A percentile compares a stretch with the other conserved stretches of the same genome.
Evolutionary conservation across 2,888 invertebrate species (phyloP).

Genomic region (Caenorhabditis sp.): DNA sequence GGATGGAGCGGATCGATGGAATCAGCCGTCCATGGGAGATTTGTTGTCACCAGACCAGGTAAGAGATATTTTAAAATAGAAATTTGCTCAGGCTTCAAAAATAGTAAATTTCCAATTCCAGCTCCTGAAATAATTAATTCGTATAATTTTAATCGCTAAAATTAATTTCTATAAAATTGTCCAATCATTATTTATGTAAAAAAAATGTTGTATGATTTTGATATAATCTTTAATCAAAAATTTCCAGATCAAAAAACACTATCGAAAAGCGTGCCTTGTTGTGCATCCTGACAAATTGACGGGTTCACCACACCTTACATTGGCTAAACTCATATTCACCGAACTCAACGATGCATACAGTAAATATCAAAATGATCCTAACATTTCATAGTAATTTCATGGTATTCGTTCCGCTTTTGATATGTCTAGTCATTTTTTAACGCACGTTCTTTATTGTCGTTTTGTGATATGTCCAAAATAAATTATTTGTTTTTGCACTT

Average conservation of each 20-base stretch:
- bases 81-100: background rate
- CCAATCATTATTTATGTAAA: no score
- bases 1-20: conserved; percentile 84
- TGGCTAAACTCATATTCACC: conserved; percentile 96
- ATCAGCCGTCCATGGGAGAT: conserved; percentile 91
- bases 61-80: background rate
- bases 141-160: no score
- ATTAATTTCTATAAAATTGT: no score
- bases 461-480: background rate
- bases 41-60: conserved; percentile 90
- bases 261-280: conserved; percentile 91
- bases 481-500: conserved; percentile 1
- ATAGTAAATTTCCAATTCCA: background rate
- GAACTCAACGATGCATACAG: conserved; percentile 98
- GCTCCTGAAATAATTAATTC: no score
- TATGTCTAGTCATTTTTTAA: conserved; percentile 1
- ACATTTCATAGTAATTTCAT: conserved; percentile 2
- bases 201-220: no score
- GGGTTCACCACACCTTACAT: conserved; percentile 79
- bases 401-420: background rate
- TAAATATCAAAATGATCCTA: conserved; percentile 76
- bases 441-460: background rate
- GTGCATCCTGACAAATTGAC: conserved; percentile 93
- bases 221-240: background rate
- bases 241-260: conserved; percentile 90